Evolutionary conservation across 2,888 invertebrate species (phyloP).

Genomic region (Cephonodes hylas): DNA sequence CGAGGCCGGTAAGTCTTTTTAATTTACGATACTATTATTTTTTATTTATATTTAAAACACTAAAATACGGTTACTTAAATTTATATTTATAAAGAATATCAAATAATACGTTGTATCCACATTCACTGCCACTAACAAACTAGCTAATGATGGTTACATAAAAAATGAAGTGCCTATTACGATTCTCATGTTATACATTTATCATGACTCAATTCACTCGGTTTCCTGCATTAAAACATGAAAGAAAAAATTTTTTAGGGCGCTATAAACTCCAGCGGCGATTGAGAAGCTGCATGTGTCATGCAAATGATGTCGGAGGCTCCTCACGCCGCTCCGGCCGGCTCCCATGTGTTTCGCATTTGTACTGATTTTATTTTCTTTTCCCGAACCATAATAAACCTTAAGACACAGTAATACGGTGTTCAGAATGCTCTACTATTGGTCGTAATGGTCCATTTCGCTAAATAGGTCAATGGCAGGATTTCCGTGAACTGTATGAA

Average conservation of each 20-base stretch:
- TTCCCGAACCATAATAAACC: slow-evolving; percentile 21
- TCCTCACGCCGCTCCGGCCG: slow-evolving; percentile 11
- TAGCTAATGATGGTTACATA: not conserved
- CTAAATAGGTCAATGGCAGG: slow-evolving; percentile 49
- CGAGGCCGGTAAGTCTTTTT: too few relatives aligned
- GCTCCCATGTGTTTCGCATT: slow-evolving; percentile 41
- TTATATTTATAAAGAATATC: too few relatives aligned
- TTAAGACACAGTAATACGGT: slow-evolving; percentile 24
- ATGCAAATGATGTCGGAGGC: slow-evolving; percentile 39
- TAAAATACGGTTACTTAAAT: too few relatives aligned
- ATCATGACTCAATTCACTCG: not conserved
- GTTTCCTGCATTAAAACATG: not conserved
- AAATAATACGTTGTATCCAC: too few relatives aligned
- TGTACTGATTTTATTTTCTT: slow-evolving; percentile 21
- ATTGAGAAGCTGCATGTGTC: slow-evolving; percentile 41
- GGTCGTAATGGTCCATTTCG: slow-evolving; percentile 36
- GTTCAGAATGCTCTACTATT: slow-evolving; percentile 22
- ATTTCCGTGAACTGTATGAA: slow-evolving; percentile 32
- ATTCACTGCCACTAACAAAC: too few relatives aligned
- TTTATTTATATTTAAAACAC: too few relatives aligned
- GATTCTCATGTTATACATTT: not conserved
- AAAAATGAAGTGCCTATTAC: not conserved
- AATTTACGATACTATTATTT: too few relatives aligned
- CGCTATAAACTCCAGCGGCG: slow-evolving; percentile 27
- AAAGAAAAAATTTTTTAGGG: not conserved